A percentile compares a stretch with the other conserved stretches of the same genome.
Conservation (phyloP, 2,888 invertebrate genomes). For the Acanthosoma haemorrhoidale region DNA sequence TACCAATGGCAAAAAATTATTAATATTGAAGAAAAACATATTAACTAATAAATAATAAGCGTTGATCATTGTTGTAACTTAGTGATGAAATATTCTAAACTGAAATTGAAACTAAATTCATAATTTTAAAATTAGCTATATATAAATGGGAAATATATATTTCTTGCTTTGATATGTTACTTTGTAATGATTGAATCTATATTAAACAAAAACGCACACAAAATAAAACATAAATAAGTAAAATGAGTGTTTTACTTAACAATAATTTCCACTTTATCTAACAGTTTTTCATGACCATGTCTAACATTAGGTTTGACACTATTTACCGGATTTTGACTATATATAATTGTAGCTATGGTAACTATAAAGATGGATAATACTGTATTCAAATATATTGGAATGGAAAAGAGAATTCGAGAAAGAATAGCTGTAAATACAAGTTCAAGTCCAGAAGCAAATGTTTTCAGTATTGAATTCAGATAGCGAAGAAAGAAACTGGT, state of each 20-base stretch:
- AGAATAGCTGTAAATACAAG: slow-evolving; percentile 83
- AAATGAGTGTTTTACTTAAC: background rate
- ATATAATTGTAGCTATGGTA: slow-evolving; percentile 74
- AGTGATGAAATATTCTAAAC: no score
- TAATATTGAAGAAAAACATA: background rate
- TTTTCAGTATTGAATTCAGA: slow-evolving; percentile 90
- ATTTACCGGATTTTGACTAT: slow-evolving; percentile 80
- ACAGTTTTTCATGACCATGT: slow-evolving; percentile 1
- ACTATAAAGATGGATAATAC: slow-evolving; percentile 75
- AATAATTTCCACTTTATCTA: background rate
- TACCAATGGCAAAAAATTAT: background rate
- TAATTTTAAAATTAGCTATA: no score
- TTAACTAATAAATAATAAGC: no score
- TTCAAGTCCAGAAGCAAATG: slow-evolving; percentile 90
- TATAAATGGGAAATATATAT: no score
- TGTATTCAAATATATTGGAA: slow-evolving; percentile 77
- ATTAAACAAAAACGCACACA: background rate
- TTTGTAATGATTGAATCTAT: background rate
- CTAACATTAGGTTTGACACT: slow-evolving; percentile 4
- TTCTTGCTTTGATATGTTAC: no score
- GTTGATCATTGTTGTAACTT: no score
- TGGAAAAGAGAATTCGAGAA: slow-evolving; percentile 78
- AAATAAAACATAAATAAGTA: background rate
- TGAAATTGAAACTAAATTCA: no score
- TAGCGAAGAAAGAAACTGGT: slow-evolving; percentile 90